phyloP scores from a whole-genome alignment of 1,140 invertebrate genomes.

The Hirudo medicinalis region DNA sequence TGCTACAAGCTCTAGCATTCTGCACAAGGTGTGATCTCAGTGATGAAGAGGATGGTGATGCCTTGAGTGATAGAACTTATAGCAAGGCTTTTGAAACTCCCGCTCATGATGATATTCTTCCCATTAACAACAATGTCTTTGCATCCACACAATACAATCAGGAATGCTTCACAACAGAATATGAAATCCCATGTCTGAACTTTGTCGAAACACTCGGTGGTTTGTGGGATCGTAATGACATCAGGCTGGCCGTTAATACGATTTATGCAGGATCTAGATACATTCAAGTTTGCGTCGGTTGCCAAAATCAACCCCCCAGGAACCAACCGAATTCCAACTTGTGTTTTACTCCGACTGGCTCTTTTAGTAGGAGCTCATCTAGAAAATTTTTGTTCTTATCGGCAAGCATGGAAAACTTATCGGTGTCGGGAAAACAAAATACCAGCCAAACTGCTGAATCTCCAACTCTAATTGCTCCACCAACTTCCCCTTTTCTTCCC shows the following conservation, averaged over 20 bases:
- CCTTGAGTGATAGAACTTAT: background rate
- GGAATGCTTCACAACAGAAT: constrained; percentile 45
- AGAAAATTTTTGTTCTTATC: background rate
- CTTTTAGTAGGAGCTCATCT: too few species aligned
- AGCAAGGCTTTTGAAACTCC: background rate
- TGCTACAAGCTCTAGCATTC: constrained; percentile 50
- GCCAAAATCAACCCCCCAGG: too few species aligned
- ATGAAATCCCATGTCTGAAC: constrained; percentile 69
- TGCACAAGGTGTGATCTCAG: constrained; percentile 64
- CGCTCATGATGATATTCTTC: background rate
- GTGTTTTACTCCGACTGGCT: too few species aligned
- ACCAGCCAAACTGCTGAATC: background rate
- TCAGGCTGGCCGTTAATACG: constrained; percentile 43
- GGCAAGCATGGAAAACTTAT: background rate
- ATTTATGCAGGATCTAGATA: background rate
- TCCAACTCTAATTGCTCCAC: background rate
- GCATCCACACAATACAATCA: background rate
- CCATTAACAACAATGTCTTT: background rate
- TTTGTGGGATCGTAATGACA: constrained; percentile 57
- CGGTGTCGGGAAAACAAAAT: background rate
- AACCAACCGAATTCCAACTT: too few species aligned
- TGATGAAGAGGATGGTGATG: constrained; percentile 40
- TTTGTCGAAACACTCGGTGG: constrained; percentile 57
- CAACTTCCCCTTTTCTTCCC: background rate
- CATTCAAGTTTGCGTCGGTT: background rate